Evolutionary conservation across 2,113 vertebrate genomes (phyloP).

Genomic region (Guaruba guarouba): DNA sequence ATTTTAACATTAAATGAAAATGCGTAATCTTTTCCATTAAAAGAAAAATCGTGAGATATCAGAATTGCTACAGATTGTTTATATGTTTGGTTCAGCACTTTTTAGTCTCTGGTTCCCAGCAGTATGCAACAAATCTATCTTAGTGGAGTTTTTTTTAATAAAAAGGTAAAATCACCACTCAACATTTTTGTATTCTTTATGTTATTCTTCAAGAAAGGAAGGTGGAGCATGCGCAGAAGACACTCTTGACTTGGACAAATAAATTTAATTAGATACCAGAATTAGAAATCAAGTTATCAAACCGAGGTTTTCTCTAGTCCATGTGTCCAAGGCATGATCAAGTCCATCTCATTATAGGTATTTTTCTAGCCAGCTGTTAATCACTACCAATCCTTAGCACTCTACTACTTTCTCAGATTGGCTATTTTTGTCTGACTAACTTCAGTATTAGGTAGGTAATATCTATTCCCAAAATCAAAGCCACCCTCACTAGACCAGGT

Average conservation of each 20-base stretch:
- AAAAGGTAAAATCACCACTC: not conserved
- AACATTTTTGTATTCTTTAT: not conserved
- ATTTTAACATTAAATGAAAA: not conserved
- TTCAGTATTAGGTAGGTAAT: not conserved
- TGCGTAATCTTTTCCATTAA: not conserved
- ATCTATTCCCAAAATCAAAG: not conserved
- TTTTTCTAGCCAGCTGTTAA: not conserved
- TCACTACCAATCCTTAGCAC: not conserved
- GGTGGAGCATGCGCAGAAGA: not conserved
- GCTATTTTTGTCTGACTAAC: not conserved
- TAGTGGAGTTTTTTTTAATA: not conserved
- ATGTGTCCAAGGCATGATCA: not conserved
- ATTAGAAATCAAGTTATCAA: not conserved
- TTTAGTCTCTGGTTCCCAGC: not conserved
- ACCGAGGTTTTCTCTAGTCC: not conserved
- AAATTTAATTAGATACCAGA: not conserved
- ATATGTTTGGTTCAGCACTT: not conserved
- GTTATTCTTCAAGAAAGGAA: not conserved
- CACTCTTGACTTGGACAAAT: not conserved
- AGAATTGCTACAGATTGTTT: not conserved
- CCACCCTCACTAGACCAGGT: no score
- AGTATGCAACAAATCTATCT: not conserved
- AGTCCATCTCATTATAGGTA: not conserved
- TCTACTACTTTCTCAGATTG: not conserved
- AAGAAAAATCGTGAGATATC: not conserved